Percentiles rank a stretch among this genome's conserved stretches.
These are phyloP conservation scores for Agonum fuliginosum DNA, from an alignment of 2,888 invertebrate genomes.

Conservation along the genomic window DNA sequence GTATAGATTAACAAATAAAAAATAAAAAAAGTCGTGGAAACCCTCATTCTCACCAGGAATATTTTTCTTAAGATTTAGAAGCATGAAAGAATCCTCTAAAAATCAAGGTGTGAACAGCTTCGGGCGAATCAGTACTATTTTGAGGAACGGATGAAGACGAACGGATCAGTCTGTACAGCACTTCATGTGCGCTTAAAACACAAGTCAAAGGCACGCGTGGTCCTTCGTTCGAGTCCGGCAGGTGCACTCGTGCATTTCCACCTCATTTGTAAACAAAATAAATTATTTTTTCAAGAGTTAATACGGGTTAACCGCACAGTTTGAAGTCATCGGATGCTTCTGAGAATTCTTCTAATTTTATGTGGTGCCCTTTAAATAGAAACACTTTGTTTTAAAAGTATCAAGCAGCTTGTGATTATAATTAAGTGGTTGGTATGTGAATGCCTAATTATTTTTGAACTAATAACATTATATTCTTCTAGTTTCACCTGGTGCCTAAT, in stretches of 20 bases:
- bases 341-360: constrained; percentile 23
- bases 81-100: too few relatives aligned
- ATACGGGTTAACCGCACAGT: constrained; percentile 21
- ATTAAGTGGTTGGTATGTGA: constrained; percentile 7
- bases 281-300: constrained; percentile 27
- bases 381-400: not conserved
- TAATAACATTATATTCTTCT: not conserved
- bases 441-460: not conserved
- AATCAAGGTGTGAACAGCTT: too few relatives aligned
- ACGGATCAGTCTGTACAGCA: too few relatives aligned
- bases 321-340: not conserved
- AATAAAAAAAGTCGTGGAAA: too few relatives aligned
- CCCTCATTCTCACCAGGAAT: too few relatives aligned
- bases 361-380: not conserved
- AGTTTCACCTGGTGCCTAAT: constrained; percentile 2
- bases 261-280: constrained; percentile 46
- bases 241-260: constrained; percentile 33
- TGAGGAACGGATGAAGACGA: too few relatives aligned
- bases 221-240: too few relatives aligned
- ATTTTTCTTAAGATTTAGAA: too few relatives aligned
- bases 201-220: constrained; percentile 34
- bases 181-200: too few relatives aligned
- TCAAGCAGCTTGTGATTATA: not conserved
- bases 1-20: too few relatives aligned
- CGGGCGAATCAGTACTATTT: too few relatives aligned